Conservation (phyloP, 2,113 vertebrate genomes). For the Tragelaphus buxtoni region DNA sequence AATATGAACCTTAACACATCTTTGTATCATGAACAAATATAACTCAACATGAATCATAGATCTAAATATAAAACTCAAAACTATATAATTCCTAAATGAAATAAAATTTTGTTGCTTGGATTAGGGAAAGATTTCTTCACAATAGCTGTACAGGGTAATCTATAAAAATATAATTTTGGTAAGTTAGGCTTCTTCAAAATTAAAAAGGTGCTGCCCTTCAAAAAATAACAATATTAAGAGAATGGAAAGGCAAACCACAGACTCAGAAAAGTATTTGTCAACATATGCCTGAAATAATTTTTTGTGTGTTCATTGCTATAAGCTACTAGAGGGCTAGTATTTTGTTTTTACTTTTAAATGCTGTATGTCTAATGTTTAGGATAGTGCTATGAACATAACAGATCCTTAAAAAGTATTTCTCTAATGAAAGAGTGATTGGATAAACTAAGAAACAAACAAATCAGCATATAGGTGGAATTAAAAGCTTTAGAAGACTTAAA, state of each 20-base stretch:
- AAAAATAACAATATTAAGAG: not conserved
- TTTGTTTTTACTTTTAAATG: not conserved
- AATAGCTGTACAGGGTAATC: not conserved
- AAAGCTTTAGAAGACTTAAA: not conserved
- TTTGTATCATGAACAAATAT: not conserved
- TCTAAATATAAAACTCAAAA: not conserved
- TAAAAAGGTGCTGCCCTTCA: not conserved
- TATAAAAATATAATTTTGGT: not conserved
- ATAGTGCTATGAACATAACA: not conserved
- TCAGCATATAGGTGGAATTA: not conserved
- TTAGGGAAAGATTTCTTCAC: not conserved
- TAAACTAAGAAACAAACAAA: not conserved
- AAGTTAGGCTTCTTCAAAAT: not conserved
- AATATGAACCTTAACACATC: not conserved
- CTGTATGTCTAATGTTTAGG: not conserved
- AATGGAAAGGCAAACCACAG: not conserved
- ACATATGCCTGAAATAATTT: not conserved
- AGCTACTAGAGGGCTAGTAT: not conserved
- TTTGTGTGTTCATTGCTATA: not conserved
- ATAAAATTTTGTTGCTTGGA: not conserved
- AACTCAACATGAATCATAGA: not conserved
- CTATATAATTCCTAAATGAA: not conserved
- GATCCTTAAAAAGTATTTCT: not conserved
- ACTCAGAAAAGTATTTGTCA: not conserved
- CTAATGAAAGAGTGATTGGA: not conserved